Percentiles rank a stretch among this genome's conserved stretches.
Conservation (phyloP, 1,140 invertebrate species). For the Drosophila kanapiae region DNA sequence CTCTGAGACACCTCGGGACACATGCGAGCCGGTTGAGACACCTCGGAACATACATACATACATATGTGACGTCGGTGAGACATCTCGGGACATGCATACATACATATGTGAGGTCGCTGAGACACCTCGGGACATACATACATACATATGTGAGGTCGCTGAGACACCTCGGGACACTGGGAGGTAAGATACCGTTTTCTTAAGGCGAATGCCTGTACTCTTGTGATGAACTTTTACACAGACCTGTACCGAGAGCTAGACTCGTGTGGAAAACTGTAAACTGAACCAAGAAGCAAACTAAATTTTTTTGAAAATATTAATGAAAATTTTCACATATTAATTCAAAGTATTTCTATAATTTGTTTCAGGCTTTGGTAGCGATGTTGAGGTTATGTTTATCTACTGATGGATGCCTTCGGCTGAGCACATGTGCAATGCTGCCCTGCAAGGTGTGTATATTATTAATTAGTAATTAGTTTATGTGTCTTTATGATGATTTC, state of each 20-base stretch:
- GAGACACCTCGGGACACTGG: constrained; percentile 7
- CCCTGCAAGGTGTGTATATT: constrained; percentile 27
- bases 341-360: neutral
- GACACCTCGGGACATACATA: constrained; percentile 6
- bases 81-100: neutral
- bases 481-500: constrained; percentile 70
- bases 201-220: neutral
- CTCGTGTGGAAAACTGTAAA: constrained; percentile 59
- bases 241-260: constrained; percentile 70
- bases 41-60: neutral
- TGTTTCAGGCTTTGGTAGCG: neutral
- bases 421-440: neutral
- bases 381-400: constrained; percentile 49
- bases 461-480: neutral
- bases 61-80: neutral
- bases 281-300: constrained; percentile 32
- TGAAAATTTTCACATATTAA: neutral
- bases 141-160: neutral
- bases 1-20: neutral
- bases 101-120: neutral
- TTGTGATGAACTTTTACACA: constrained; percentile 72
- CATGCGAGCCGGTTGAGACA: neutral
- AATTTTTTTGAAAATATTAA: neutral
- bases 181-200: constrained; percentile 14
- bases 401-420: neutral